Evolutionary conservation across 1,140 invertebrate species (phyloP).

Genomic region (Conopomorpha cramerella): DNA sequence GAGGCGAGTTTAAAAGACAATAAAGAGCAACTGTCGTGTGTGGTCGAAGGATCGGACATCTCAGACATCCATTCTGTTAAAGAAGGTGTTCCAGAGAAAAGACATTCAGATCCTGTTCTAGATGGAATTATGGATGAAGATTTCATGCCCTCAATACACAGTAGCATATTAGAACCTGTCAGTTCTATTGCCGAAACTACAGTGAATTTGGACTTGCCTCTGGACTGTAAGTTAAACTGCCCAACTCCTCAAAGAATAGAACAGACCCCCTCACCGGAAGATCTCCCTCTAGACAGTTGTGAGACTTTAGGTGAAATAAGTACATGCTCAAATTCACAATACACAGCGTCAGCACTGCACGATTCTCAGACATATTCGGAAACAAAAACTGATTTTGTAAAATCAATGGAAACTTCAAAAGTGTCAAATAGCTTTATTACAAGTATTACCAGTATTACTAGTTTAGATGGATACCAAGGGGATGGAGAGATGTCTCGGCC

Average conservation of each 20-base stretch:
- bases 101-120: slow-evolving; percentile 1
- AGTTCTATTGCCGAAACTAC: slow-evolving; percentile 60
- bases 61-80: too few species aligned
- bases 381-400: slow-evolving; percentile 60
- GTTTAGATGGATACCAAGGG: slow-evolving; percentile 85
- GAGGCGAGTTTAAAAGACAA: too few species aligned
- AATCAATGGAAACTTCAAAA: slow-evolving; percentile 64
- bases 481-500: slow-evolving; percentile 83
- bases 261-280: slow-evolving; percentile 80
- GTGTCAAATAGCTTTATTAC: slow-evolving; percentile 76
- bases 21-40: too few species aligned
- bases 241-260: slow-evolving; percentile 61
- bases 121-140: slow-evolving; percentile 42
- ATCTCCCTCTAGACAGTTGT: slow-evolving; percentile 74
- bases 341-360: slow-evolving; percentile 42
- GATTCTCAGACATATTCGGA: slow-evolving; percentile 60
- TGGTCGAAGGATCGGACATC: too few species aligned
- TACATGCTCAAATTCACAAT: slow-evolving; percentile 34
- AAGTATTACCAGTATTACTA: slow-evolving; percentile 83
- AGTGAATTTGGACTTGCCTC: slow-evolving; percentile 64
- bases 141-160: slow-evolving; percentile 56
- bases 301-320: slow-evolving; percentile 62
- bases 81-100: not conserved
- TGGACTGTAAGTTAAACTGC: slow-evolving; percentile 48
- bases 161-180: slow-evolving; percentile 54